Evolutionary conservation across 2,888 invertebrate genomes (phyloP), one percentile per base, ranked within the genome.

Genomic region (Xestia c-nigrum): DNA sequence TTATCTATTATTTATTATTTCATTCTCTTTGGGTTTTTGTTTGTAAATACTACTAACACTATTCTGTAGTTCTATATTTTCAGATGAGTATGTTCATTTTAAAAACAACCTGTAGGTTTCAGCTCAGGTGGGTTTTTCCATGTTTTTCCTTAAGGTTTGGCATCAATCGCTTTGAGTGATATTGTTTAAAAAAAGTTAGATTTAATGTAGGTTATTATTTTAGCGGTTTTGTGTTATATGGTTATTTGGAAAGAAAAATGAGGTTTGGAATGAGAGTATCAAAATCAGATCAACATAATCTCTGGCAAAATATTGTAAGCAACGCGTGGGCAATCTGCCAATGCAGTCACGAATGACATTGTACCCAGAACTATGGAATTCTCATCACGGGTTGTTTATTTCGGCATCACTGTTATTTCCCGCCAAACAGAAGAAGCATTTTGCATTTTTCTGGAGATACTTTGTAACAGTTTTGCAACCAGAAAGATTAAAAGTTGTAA

Each of bases 71-170:
- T 5, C 7, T 0, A 38, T 9, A 38, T 38, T 65, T 38, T 0
- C 9, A 66, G 24, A 40, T 65, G 12, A 65, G 12, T 66, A 31
- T 16, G 12, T 64, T 65, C 55, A 1, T 65, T 59, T 74, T 16
- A 40, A 7, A 55, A 12, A 16, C 43, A 16, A 21, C n/a, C 38
- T 24, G n/a, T 46, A 10, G 21, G 4, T 52, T 72, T 31, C 3
- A 50, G 21, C 14, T 47, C 16, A 3, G 10, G 57, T 38, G 21
- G 47, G 71, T 50, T 59, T 65, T 77, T 10, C 66, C 47, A 1
- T 50, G 47, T 31, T 50, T 72, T 78, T 72, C 24, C 43, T 16
- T 59, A 50, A 72, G 63, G 66, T 65, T 85, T 84, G 80, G 38
- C 80, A 80, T 76, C 55, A 14, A 76, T 80, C 7, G 59, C 73